Percentiles rank a stretch among this genome's conserved stretches.
phyloP scores from a whole-genome alignment of 2,888 invertebrate genomes.

The Heliconius ethilla region DNA sequence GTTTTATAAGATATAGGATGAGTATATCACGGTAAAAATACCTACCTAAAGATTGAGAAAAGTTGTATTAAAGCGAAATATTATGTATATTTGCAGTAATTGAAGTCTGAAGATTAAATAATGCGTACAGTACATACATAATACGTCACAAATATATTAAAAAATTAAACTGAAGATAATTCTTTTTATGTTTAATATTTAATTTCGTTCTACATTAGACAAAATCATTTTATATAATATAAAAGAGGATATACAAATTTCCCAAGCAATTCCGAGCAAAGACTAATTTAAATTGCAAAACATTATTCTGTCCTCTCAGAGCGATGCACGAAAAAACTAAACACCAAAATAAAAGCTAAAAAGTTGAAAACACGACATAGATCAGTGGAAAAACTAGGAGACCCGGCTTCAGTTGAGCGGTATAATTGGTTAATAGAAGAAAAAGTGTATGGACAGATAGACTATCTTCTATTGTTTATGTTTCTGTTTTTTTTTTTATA shows the following conservation, averaged over 20 bases:
- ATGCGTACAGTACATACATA: too few species aligned
- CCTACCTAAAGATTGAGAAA: too few species aligned
- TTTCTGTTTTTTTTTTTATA: too few species aligned
- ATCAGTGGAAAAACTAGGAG: constrained; percentile 12
- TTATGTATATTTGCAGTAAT: too few species aligned
- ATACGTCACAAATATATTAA: too few species aligned
- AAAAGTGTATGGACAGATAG: neutral
- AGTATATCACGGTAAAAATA: neutral
- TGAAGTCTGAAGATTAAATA: too few species aligned
- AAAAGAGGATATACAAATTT: neutral
- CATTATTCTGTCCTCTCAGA: neutral
- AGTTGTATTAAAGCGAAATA: too few species aligned
- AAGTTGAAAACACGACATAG: constrained; percentile 10
- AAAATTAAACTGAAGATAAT: too few species aligned
- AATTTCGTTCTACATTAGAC: too few species aligned
- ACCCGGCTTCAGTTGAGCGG: constrained; percentile 14
- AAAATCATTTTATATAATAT: too few species aligned
- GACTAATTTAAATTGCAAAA: constrained; percentile 21
- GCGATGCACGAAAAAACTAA: constrained; percentile 20
- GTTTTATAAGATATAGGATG: too few species aligned
- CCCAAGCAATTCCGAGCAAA: neutral
- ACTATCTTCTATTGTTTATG: neutral
- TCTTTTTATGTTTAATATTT: too few species aligned
- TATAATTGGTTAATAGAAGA: constrained; percentile 16
- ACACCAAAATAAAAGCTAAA: constrained; percentile 13